Conservation (phyloP, 2,888 invertebrate species). For the Phortica okadai region DNA sequence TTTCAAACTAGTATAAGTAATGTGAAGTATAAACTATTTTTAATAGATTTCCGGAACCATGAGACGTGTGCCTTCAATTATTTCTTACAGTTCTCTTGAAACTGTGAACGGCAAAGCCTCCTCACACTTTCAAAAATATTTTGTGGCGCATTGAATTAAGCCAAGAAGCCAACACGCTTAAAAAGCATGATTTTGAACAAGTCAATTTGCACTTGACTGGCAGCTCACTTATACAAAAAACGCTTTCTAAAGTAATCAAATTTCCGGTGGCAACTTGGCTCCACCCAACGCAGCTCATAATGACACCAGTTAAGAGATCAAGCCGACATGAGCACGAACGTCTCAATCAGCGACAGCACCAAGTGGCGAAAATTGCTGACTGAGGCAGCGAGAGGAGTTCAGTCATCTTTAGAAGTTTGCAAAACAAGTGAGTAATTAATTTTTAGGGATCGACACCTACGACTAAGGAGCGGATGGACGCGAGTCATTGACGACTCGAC, state of each 20-base stretch:
- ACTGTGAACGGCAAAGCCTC: too few species aligned
- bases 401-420: not conserved
- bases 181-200: not conserved
- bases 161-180: not conserved
- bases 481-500: not conserved
- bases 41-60: too few species aligned
- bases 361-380: too few species aligned
- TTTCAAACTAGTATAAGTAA: too few species aligned
- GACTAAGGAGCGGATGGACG: conserved; percentile 18
- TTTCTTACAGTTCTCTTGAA: too few species aligned
- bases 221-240: not conserved
- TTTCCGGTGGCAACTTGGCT: conserved; percentile 19
- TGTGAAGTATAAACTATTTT: too few species aligned
- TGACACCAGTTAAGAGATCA: conserved; percentile 1
- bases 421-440: conserved; percentile 33
- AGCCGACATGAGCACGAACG: not conserved
- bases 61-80: too few species aligned
- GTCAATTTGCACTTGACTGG: not conserved
- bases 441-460: conserved; percentile 22
- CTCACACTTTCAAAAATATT: too few species aligned
- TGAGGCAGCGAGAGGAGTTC: not conserved
- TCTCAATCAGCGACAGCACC: conserved; percentile 20
- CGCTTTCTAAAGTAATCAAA: conserved; percentile 7
- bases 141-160: too few species aligned
- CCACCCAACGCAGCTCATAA: not conserved